These are phyloP conservation scores for Galbula dea DNA, from an alignment of 2,113 vertebrate genomes.

Conservation along the genomic window DNA sequence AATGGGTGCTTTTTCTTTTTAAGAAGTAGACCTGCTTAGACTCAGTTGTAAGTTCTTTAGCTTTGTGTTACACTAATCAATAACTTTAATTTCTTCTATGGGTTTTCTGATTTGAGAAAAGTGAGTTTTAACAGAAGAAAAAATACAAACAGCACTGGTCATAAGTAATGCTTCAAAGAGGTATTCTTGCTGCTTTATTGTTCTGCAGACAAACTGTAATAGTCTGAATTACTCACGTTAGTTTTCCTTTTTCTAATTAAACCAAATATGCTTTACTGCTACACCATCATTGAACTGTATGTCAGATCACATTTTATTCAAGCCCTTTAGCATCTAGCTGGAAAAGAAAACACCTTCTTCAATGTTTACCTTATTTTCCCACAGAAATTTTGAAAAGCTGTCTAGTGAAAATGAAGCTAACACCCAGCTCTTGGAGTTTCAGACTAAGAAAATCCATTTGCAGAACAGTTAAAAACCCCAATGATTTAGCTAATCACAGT, in stretches of 20 bases:
- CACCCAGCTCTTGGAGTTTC: fast-evolving
- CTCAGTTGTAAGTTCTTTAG: neutral
- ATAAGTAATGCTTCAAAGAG: neutral
- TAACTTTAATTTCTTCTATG: neutral
- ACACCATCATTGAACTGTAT: neutral
- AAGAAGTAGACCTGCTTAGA: neutral
- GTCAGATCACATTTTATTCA: neutral
- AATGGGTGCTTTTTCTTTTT: neutral
- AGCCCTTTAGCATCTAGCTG: neutral
- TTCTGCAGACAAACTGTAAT: neutral
- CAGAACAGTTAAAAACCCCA: neutral
- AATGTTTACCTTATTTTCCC: neutral
- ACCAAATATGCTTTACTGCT: neutral
- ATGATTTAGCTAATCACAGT: neutral
- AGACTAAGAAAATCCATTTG: neutral
- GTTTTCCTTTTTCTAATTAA: neutral
- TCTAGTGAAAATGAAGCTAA: neutral
- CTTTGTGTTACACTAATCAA: neutral
- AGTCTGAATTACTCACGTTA: neutral
- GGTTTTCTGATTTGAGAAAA: neutral
- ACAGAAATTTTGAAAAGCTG: neutral
- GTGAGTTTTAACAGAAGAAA: neutral
- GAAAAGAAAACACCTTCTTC: neutral
- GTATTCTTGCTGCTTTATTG: neutral
- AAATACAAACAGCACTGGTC: neutral